Conservation (phyloP, 1,140 invertebrate species). For the Tetranychus urticae region DNA sequence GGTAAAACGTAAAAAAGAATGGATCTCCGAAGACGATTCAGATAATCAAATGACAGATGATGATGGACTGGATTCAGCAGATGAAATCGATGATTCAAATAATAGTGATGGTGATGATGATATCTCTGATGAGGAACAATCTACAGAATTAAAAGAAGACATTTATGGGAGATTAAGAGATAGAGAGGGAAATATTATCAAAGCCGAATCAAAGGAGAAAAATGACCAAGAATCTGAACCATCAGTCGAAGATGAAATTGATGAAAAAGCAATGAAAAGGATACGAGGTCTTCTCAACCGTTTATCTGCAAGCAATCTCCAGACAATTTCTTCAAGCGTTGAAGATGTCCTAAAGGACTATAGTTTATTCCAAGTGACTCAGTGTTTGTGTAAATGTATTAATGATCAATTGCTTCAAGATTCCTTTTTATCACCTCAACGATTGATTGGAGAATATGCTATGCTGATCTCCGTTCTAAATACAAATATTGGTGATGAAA, state of each 20-base stretch:
- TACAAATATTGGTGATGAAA: conserved; percentile 5
- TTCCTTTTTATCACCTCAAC: not conserved
- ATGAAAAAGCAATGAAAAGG: not conserved
- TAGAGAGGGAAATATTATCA: not conserved
- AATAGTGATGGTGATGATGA: not conserved
- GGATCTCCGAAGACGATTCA: too few relatives aligned
- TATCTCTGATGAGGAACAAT: not conserved
- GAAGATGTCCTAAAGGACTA: conserved; percentile 1
- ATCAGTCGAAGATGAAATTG: not conserved
- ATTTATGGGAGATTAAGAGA: not conserved
- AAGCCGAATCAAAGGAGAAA: not conserved
- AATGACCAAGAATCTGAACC: not conserved
- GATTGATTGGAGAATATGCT: conserved; percentile 5
- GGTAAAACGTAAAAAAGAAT: too few relatives aligned
- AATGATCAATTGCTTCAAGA: not conserved
- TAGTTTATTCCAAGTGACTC: not conserved
- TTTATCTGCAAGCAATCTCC: conserved; percentile 1
- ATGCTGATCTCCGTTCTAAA: conserved; percentile 7
- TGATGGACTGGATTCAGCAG: not conserved
- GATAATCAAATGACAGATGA: not conserved
- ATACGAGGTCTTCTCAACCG: conserved; percentile 8
- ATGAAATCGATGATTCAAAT: not conserved
- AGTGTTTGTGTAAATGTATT: conserved; percentile 1
- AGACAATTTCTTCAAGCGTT: conserved; percentile 1
- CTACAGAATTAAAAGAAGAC: too few relatives aligned